Evolutionary conservation across 1,140 invertebrate genomes (phyloP), one percentile per base, ranked within the genome.

Genomic region (Riptortus pedestris): DNA sequence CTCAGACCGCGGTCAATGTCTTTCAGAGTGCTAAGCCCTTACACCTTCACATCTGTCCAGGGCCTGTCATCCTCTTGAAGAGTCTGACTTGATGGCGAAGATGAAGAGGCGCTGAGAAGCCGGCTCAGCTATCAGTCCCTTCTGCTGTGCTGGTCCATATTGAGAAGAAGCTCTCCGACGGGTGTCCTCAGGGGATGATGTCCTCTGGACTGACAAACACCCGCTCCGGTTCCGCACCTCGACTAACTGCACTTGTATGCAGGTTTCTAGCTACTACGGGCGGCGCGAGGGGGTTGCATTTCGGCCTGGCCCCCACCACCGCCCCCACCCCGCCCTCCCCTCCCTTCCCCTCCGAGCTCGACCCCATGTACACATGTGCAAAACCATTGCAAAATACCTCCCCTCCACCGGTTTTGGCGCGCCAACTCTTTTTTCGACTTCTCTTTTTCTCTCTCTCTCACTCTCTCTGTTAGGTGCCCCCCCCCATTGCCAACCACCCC

Each of bases 231-330:
- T 24, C 47, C 31, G 24, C 62, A 31, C 52, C 31, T 51, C 48
- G 45, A 58, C 52, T 43, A 28, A 64, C 63, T 64, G 63, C 63
- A 64, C 63, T 64, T 55, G 63, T 52, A 64, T 64, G 63, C 63
- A 64, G 63, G 59, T 64, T 64, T 64, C 63, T 64, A 64, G 52
- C 63, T 64, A 64, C 63, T 64, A 64, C 51, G 51, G 51, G 20
- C 18, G 51, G 5, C 51, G 51, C 14, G 63, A 31, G 63, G 52
- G 33, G 33, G 63, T 43, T 64, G 62, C 62, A 64, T 33, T 64
- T 64, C 57, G 62, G 62, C 62, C 48, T 51, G 63, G 55, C 43
- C 51, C 63, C 52, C 55, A 24, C 61, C 61, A 51, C 38, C 29
- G 1, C 33, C 63, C 55, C 52, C 31, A 52, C 43, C 55, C 14